Evolutionary conservation across 2,797 vertebrate genomes (phyloP), one percentile per base, ranked within the genome.

Genomic region (Meda fulgida): DNA sequence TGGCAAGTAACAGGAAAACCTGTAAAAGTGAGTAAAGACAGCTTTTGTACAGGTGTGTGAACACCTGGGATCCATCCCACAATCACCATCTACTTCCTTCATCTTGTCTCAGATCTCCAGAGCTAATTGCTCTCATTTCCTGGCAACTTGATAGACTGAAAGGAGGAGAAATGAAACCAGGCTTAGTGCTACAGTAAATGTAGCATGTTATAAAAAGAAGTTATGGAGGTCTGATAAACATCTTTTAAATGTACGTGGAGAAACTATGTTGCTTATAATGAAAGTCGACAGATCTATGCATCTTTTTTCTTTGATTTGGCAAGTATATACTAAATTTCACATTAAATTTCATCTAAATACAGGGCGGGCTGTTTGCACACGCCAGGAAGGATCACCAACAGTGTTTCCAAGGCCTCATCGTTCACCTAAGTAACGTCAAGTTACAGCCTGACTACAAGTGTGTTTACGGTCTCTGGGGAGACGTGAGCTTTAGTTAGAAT

Each of bases 391-490:
- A 90, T 89, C 80, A 86, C 67, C 80, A 69, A 66, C 29, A 65
- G 71, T 10, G 72, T 76, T 85, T 81, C 3, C 48, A 76, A 71
- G 72, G 76, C 43, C n/a, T 80, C 70, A 76, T 71, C 81, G 72
- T 83, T 43, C 66, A 81, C 66, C 51, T 69, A 88, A 85, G 78
- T 71, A 72, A 72, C 40, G 7, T 79, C 83, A 84, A 84, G 58
- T 78, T 80, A 73, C 83, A 81, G 26, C 23, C 67, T 81, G 43
- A 67, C 38, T 73, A 71, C 78, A 88, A 89, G 78, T 89, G 76
- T 89, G 90, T 89, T 89, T 85, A 87, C 80, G 58, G 81, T 85
- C 89, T 88, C 71, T 46, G 72, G 81, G 84, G 85, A 85, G 16
- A 78, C n/a, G 31, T 43, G 82, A 69, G 75, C 82, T 87, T 87